Evolutionary conservation across 1,140 invertebrate genomes (phyloP).

Genomic region (Polypedilum pembai): DNA sequence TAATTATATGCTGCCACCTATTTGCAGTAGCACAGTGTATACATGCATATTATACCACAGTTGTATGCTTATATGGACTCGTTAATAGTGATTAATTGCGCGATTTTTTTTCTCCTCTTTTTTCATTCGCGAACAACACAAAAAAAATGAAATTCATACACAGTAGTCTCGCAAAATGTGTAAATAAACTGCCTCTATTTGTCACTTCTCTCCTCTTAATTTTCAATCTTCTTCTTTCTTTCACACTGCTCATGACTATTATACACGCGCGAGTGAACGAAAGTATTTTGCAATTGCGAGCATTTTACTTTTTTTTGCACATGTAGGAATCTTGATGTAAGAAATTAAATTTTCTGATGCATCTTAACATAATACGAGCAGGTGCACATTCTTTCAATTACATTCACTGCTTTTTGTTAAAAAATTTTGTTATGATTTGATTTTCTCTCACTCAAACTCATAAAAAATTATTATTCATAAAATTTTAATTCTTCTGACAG

Average conservation of each 20-base stretch:
- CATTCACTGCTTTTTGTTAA: background rate
- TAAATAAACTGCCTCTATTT: slow-evolving; percentile 18
- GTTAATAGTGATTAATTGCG: slow-evolving; percentile 18
- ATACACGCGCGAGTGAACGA: background rate
- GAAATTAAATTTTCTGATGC: background rate
- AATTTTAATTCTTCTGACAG: no score
- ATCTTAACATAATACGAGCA: background rate
- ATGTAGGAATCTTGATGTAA: background rate
- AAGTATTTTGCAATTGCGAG: background rate
- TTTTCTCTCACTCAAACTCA: no score
- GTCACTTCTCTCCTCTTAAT: background rate
- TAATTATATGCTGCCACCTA: slow-evolving; percentile 18
- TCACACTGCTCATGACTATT: background rate
- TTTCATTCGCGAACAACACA: background rate
- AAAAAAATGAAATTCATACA: background rate
- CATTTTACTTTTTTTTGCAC: background rate
- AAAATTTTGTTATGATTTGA: no score
- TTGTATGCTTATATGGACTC: background rate
- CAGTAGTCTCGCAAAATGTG: slow-evolving; percentile 10
- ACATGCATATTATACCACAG: background rate
- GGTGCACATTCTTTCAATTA: slow-evolving; percentile 17
- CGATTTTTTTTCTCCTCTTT: slow-evolving; percentile 12
- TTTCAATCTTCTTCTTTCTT: background rate
- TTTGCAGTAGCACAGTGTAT: background rate
- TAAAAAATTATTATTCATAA: no score